Conservation (phyloP, 92 coral and sea anemone species). For the Bergia sp. region DNA sequence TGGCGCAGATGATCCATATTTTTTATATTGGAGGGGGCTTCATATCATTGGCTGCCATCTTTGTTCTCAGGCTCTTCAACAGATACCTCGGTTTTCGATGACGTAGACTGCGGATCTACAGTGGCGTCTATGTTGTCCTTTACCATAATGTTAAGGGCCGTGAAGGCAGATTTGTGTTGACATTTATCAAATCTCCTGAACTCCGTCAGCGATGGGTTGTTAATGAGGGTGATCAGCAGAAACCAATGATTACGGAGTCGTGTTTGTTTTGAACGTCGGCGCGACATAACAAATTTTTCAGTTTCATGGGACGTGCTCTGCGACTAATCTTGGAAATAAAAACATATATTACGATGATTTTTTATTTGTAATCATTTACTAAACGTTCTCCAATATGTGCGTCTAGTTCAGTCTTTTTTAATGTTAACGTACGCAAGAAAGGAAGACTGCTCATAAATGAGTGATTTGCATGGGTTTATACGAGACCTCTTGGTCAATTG, state of each 20-base stretch:
- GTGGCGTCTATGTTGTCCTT: background rate
- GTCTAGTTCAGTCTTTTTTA: no score
- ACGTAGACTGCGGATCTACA: background rate
- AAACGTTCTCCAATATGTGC: background rate
- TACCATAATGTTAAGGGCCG: conserved; percentile 52
- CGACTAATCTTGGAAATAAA: background rate
- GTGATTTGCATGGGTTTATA: no score
- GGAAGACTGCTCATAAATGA: no score
- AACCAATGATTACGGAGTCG: conserved; percentile 76
- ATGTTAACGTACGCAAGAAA: no score
- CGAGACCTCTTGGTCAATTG: no score
- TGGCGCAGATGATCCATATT: no score
- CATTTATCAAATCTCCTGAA: conserved; percentile 52
- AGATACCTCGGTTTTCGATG: background rate
- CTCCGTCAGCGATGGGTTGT: conserved; percentile 71
- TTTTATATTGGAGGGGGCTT: no score
- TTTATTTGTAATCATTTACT: no score
- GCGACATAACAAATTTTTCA: background rate
- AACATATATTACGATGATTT: background rate
- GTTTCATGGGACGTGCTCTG: background rate
- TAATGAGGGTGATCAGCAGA: conserved; percentile 57
- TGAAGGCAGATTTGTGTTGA: conserved; percentile 49
- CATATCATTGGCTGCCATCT: background rate
- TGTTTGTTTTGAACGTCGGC: background rate
- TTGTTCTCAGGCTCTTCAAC: background rate